These are phyloP conservation scores for Boloria euphrosyne DNA, from an alignment of 2,888 invertebrate species.

Conservation along the genomic window DNA sequence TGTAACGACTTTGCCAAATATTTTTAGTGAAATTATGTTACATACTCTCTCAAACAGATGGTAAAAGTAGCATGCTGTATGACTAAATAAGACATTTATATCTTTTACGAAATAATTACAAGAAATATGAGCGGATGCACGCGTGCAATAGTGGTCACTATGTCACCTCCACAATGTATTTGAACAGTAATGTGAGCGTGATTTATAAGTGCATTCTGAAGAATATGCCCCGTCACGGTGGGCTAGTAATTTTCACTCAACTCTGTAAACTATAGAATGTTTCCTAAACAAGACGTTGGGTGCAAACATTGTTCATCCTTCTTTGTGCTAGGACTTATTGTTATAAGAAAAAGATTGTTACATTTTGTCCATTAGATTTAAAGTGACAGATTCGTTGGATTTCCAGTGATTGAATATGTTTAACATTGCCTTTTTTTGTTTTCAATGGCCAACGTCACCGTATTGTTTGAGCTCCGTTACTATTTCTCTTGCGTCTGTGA, in stretches of 20 bases:
- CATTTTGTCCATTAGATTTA: conserved; percentile 41
- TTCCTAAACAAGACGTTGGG: conserved; percentile 74
- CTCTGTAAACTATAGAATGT: conserved; percentile 60
- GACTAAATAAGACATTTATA: conserved; percentile 6
- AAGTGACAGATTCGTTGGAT: conserved; percentile 57
- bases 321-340: conserved; percentile 45
- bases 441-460: conserved; percentile 27
- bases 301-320: conserved; percentile 53
- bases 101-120: conserved; percentile 19
- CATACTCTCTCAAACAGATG: background rate
- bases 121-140: conserved; percentile 16
- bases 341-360: conserved; percentile 25
- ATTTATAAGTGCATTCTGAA: conserved; percentile 49
- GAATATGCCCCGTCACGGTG: conserved; percentile 62
- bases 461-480: conserved; percentile 40
- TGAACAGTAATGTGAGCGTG: conserved; percentile 41
- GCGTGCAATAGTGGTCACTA: conserved; percentile 30
- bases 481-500: conserved; percentile 35
- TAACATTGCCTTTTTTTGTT: conserved; percentile 42
- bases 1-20: no score
- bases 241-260: conserved; percentile 58
- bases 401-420: conserved; percentile 50
- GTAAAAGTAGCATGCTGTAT: background rate
- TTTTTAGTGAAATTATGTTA: background rate
- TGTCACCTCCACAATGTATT: conserved; percentile 37